Evolutionary conservation across 2,888 invertebrate genomes (phyloP).

Genomic region (Orthonychiurus folsomi): DNA sequence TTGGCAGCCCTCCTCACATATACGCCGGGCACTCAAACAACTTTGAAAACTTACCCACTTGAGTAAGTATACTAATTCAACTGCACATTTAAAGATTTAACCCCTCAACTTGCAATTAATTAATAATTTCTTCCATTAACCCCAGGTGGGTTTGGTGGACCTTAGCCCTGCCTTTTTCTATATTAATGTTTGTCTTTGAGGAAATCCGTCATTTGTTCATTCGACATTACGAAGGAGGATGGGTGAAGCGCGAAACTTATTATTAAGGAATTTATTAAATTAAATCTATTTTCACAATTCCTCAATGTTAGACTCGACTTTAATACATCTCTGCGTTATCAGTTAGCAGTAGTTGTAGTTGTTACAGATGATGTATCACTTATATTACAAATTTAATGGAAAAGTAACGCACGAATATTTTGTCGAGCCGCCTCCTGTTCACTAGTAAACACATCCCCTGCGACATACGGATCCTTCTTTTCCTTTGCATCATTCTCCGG

Average conservation of each 20-base stretch:
- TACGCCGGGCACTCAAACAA: slow-evolving; percentile 46
- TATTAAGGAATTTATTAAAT: slow-evolving; percentile 47
- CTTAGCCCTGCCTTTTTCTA: slow-evolving; percentile 61
- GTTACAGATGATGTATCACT: background rate
- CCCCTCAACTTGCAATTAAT: background rate
- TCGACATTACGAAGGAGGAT: slow-evolving; percentile 57
- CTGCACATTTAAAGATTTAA: background rate
- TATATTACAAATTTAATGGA: background rate
- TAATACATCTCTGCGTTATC: too few relatives aligned
- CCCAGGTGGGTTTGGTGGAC: slow-evolving; percentile 59
- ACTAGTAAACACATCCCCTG: too few relatives aligned
- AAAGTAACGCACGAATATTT: background rate
- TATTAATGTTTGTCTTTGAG: slow-evolving; percentile 65
- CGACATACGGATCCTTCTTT: background rate
- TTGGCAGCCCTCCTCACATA: slow-evolving; percentile 47
- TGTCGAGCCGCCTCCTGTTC: too few relatives aligned
- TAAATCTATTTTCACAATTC: background rate
- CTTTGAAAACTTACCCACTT: slow-evolving; percentile 41
- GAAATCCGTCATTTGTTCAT: slow-evolving; percentile 63
- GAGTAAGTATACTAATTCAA: slow-evolving; percentile 19
- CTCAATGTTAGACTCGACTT: too few relatives aligned
- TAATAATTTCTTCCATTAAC: slow-evolving; percentile 16
- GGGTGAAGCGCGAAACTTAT: slow-evolving; percentile 66
- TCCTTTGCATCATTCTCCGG: background rate
- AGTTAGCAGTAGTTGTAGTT: too few relatives aligned